Evolutionary conservation across 2,888 invertebrate species (phyloP).

Genomic region (Helicoverpa assulta): DNA sequence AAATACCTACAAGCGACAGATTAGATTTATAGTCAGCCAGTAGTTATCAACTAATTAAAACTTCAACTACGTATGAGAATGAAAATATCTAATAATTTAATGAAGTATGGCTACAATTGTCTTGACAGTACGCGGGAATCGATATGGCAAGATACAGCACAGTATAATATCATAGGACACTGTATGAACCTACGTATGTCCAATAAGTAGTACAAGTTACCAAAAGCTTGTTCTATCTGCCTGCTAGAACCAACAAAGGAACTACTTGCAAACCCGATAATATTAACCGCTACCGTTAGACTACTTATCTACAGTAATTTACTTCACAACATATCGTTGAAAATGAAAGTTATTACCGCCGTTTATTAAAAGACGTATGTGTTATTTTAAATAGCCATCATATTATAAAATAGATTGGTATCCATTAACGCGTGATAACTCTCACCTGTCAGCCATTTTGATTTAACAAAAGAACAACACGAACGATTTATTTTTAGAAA

Average conservation of each 20-base stretch:
- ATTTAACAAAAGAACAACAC: slow-evolving; percentile 25
- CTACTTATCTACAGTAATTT: too few relatives aligned
- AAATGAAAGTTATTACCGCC: slow-evolving; percentile 25
- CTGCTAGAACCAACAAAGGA: too few relatives aligned
- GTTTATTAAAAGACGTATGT: slow-evolving; percentile 19
- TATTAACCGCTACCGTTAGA: too few relatives aligned
- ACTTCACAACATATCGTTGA: background rate
- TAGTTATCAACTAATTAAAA: slow-evolving; percentile 15
- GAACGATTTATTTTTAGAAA: background rate
- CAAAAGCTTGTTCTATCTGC: too few relatives aligned
- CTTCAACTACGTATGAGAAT: slow-evolving; percentile 19
- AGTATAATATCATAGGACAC: too few relatives aligned
- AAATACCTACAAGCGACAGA: slow-evolving; percentile 7
- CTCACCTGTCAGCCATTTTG: slow-evolving; percentile 48
- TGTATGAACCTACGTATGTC: too few relatives aligned
- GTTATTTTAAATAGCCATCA: slow-evolving; percentile 32
- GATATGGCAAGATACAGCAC: too few relatives aligned
- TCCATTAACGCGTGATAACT: slow-evolving; percentile 50
- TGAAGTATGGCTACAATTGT: too few relatives aligned
- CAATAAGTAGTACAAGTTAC: too few relatives aligned
- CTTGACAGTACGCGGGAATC: too few relatives aligned
- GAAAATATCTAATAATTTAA: background rate
- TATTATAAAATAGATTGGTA: slow-evolving; percentile 34
- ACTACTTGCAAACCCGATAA: too few relatives aligned
- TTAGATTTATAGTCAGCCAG: slow-evolving; percentile 42